A percentile compares a stretch with the other conserved stretches of the same genome.
Evolutionary conservation across 2,888 invertebrate species (phyloP).

Genomic region (Ypsolopha scabrella): DNA sequence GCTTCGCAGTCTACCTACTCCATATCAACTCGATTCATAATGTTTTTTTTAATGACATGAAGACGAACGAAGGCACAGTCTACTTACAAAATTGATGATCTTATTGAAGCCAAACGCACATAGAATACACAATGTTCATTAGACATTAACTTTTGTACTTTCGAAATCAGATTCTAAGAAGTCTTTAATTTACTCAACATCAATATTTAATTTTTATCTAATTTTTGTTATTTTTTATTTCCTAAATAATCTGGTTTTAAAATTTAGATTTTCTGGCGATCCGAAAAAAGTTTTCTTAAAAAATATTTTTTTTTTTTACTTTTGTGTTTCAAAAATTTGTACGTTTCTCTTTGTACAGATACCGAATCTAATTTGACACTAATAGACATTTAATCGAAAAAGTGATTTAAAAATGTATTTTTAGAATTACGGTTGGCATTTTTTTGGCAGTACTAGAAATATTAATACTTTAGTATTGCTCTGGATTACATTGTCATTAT

Average conservation of each 20-base stretch:
- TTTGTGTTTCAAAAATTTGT: slow-evolving; percentile 65
- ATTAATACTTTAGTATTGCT: slow-evolving; percentile 71
- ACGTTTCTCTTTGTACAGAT: slow-evolving; percentile 68
- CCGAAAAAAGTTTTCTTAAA: slow-evolving; percentile 67
- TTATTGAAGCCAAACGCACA: slow-evolving; percentile 63
- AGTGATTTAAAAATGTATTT: slow-evolving; percentile 56
- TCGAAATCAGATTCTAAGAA: slow-evolving; percentile 68
- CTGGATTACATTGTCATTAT: slow-evolving; percentile 67
- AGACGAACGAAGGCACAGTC: slow-evolving; percentile 67
- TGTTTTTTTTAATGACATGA: slow-evolving; percentile 32
- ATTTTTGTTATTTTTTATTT: slow-evolving; percentile 42
- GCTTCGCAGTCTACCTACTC: slow-evolving; percentile 13
- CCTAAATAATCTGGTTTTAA: slow-evolving; percentile 64
- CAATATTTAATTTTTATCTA: slow-evolving; percentile 42
- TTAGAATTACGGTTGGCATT: slow-evolving; percentile 66
- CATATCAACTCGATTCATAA: neutral
- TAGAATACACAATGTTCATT: slow-evolving; percentile 57
- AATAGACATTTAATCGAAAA: slow-evolving; percentile 53
- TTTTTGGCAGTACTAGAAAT: slow-evolving; percentile 68
- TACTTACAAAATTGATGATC: slow-evolving; percentile 55
- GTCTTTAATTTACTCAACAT: slow-evolving; percentile 61
- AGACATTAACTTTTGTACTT: slow-evolving; percentile 66
- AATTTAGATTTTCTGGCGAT: slow-evolving; percentile 63
- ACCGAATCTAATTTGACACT: slow-evolving; percentile 70
- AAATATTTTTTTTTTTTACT: slow-evolving; percentile 63